Evolutionary conservation across 23 tunicate species (phyloP).

Genomic region (Halocynthia roretzi): DNA sequence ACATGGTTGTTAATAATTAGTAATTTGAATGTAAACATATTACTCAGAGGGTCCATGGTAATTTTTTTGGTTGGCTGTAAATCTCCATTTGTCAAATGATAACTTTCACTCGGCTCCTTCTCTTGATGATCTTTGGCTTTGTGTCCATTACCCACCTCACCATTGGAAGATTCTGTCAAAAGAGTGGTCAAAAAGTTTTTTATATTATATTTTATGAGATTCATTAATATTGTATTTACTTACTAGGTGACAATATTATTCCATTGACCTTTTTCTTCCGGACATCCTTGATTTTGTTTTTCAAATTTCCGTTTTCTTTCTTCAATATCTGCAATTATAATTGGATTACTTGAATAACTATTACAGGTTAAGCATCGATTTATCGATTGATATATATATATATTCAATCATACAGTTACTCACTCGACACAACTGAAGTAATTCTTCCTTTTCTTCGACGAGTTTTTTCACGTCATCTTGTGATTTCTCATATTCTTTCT

Average conservation of each 20-base stretch:
- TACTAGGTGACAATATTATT: not conserved
- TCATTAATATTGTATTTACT: not conserved
- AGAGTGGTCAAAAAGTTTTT: no score
- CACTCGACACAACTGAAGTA: slow-evolving; percentile 46
- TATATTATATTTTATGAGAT: no score
- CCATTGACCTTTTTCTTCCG: slow-evolving; percentile 13
- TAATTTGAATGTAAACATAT: no score
- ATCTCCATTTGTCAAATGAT: no score
- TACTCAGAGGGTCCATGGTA: no score
- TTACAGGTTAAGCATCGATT: not conserved
- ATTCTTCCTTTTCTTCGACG: slow-evolving; percentile 30
- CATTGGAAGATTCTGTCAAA: no score
- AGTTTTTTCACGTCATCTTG: slow-evolving; percentile 16
- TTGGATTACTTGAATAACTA: not conserved
- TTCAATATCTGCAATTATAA: slow-evolving; percentile 14
- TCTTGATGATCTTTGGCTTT: no score
- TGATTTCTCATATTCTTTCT: slow-evolving; percentile 32
- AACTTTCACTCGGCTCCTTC: no score
- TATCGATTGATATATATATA: no score
- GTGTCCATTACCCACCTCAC: no score
- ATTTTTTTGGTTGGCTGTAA: no score
- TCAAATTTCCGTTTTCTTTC: slow-evolving; percentile 53
- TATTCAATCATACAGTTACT: slow-evolving; percentile 10
- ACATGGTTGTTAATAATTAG: no score
- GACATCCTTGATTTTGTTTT: slow-evolving; percentile 22